Base-by-base conservation (phyloP, 2,888 invertebrate species). In the Sussaba pulchella region DNA sequence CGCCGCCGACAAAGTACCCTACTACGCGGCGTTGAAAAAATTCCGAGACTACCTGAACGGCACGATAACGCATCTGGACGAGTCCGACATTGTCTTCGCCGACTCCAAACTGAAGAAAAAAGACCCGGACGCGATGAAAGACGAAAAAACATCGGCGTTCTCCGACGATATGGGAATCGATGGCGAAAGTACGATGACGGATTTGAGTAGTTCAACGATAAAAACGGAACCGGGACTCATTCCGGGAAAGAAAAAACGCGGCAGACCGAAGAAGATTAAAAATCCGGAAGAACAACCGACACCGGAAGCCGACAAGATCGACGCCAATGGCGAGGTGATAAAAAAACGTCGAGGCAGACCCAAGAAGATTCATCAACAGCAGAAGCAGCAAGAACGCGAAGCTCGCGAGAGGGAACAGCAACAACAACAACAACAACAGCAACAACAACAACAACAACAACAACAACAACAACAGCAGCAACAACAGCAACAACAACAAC, bases 1-100 rank as follows among this genome's bases (percentile, higher is more conserved):
- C 86, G 98, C 99, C 19, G 97, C 98, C 0, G 99, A 99, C 94
- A 99, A 99, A 94, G 98, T 99, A 79, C 99, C 99, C 84, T 99
- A 98, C 94, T 99, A 99, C 93, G 96, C 97, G 80, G 98, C 98
- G 69, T 94, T 99, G 57, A 98, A 98, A 93, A 98, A 98, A 93
- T 97, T 99, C 93, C 95, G 98, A 70, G 99, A 99, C 93, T 98
- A 97, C 93, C 94, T 99, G 74, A 97, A 97, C 92, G 99, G 99
- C 1, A 94, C 96, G 67, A 94, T 97, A 89, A 93, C 96, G 64
- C 96, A 96, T 91, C 94, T 98, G 82, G 97, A 98, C 90, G 98
- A 98, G 89, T 94, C 95, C 67, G 98, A 98, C 93, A 96, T 97
- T 89, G 96, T 97, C 71, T 98, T 98, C 93, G 96, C 94, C 21